Conservation (phyloP, 2,888 invertebrate species). For the Polydrusus tereticollis region DNA sequence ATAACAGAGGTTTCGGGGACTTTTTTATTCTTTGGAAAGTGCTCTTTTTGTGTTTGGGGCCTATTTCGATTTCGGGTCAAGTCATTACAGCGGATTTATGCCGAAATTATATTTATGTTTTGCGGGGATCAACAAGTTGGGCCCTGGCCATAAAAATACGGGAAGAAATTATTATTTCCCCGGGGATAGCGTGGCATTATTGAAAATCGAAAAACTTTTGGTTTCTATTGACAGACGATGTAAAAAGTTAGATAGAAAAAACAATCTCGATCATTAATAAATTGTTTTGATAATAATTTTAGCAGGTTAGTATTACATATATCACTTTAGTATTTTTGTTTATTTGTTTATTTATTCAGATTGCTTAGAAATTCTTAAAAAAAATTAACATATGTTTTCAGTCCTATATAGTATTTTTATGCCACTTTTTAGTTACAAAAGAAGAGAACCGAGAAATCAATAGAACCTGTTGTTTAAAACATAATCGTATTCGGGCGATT, state of each 20-base stretch:
- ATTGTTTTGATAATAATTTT: not conserved
- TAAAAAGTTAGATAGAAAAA: conserved; percentile 5
- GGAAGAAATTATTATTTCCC: conserved; percentile 24
- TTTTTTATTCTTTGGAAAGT: conserved; percentile 33
- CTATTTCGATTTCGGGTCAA: conserved; percentile 43
- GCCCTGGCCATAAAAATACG: conserved; percentile 28
- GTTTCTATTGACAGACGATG: conserved; percentile 3
- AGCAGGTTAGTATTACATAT: no score
- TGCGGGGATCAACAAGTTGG: conserved; percentile 42
- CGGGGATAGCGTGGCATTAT: conserved; percentile 21
- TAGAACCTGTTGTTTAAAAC: no score
- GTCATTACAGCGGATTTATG: conserved; percentile 43
- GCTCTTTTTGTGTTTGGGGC: conserved; percentile 34
- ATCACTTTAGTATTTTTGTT: no score
- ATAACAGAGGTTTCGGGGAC: conserved; percentile 33
- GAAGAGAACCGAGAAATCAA: no score
- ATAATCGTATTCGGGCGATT: no score
- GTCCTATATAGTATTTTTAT: no score
- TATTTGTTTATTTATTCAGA: no score
- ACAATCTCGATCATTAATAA: not conserved
- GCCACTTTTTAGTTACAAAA: no score
- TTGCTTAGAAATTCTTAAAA: no score
- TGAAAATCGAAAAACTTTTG: conserved; percentile 26
- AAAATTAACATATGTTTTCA: no score
- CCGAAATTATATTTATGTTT: conserved; percentile 44